A percentile compares a stretch with the other conserved stretches of the same genome.
Evolutionary conservation across 1,140 invertebrate genomes (phyloP).

Genomic region (Micrasema longulum): DNA sequence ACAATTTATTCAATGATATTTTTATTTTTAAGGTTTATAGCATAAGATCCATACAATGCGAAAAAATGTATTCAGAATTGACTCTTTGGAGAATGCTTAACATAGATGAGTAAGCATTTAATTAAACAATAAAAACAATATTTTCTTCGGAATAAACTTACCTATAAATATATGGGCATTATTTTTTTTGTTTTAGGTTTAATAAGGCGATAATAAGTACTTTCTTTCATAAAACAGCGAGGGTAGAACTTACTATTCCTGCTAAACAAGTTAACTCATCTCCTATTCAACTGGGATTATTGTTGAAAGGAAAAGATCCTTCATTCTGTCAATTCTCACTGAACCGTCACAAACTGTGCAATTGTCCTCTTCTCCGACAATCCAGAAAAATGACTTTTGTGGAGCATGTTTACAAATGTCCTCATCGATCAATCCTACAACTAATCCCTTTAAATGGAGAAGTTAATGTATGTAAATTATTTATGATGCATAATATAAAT

Average conservation of each 20-base stretch:
- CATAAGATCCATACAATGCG: conserved; percentile 61
- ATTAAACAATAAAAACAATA: not conserved
- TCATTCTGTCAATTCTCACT: conserved; percentile 59
- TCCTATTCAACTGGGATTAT: conserved; percentile 59
- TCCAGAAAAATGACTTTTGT: conserved; percentile 24
- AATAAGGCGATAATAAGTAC: conserved; percentile 61
- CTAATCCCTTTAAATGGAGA: conserved; percentile 7
- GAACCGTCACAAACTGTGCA: conserved; percentile 62
- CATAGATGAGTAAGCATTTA: conserved; percentile 60
- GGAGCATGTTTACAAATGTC: conserved; percentile 28
- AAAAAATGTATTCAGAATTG: conserved; percentile 63
- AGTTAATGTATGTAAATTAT: conserved; percentile 17
- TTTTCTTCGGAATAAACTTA: too few species aligned
- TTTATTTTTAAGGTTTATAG: conserved; percentile 62
- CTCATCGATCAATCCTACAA: conserved; percentile 22
- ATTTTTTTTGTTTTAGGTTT: conserved; percentile 55
- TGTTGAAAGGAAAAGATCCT: conserved; percentile 59
- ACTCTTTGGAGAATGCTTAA: conserved; percentile 65
- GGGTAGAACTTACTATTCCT: conserved; percentile 60
- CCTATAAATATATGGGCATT: too few species aligned
- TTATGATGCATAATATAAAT: too few species aligned
- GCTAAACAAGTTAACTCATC: conserved; percentile 58
- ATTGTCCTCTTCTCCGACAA: conserved; percentile 54
- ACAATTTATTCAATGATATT: not conserved
- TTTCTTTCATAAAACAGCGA: conserved; percentile 59